phyloP scores from a whole-genome alignment of 2,797 vertebrate genomes.

The Linurgus olivaceus region DNA sequence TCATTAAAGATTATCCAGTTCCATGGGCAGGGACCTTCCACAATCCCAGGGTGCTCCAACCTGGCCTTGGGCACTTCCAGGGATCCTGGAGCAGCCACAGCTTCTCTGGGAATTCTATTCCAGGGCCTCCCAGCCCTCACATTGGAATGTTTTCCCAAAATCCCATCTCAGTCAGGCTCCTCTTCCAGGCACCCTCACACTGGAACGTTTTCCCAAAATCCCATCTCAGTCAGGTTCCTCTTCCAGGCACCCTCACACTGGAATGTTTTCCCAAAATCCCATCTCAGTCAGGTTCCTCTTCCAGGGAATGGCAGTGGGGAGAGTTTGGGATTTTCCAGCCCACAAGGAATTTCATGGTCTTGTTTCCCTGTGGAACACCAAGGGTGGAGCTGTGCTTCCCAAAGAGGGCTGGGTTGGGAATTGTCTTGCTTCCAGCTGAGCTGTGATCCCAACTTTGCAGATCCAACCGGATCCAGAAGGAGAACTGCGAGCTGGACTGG shows the following conservation, averaged over 20 bases:
- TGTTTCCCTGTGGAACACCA: neutral
- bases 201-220: neutral
- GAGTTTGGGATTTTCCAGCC: neutral
- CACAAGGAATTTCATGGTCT: fast-evolving
- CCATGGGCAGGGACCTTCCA: neutral
- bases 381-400: neutral
- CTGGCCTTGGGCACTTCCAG: neutral
- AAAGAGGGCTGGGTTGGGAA: fast-evolving
- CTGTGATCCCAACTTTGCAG: neutral
- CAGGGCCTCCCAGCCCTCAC: fast-evolving
- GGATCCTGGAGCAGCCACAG: neutral
- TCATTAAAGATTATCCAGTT: neutral
- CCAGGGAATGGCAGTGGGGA: neutral
- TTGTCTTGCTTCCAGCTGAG: neutral
- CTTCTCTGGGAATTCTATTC: neutral
- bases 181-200: neutral
- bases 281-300: too few species aligned
- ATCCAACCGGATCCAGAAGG: constrained; percentile 81
- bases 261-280: too few species aligned
- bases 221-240: too few species aligned
- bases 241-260: neutral
- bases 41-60: neutral
- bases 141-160: neutral
- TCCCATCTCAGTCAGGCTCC: neutral
- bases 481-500: constrained; percentile 87